Evolutionary conservation across 2,113 vertebrate species (phyloP).

Genomic region (Carettochelys insculpta): DNA sequence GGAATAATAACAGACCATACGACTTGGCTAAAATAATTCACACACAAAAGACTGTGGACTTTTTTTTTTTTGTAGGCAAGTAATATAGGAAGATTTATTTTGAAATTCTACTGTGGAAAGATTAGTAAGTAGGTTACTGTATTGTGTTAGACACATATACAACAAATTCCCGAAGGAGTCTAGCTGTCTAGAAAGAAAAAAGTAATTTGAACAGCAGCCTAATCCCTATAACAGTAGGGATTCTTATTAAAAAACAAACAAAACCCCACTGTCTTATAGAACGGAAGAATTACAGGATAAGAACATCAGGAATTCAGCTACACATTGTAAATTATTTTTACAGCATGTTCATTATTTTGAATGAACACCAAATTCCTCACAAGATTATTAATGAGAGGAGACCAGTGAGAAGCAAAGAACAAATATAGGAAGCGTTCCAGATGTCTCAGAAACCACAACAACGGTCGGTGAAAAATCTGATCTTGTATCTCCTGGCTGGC

Average conservation of each 20-base stretch:
- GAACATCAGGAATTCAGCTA: background rate
- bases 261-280: background rate
- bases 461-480: background rate
- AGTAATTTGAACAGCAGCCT: background rate
- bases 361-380: background rate
- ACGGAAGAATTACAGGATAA: background rate
- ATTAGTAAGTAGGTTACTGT: background rate
- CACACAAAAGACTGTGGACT: background rate
- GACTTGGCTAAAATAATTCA: background rate
- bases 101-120: background rate
- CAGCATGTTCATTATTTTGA: background rate
- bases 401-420: background rate
- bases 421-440: background rate
- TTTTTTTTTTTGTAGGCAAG: background rate
- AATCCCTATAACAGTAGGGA: background rate
- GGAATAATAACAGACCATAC: background rate
- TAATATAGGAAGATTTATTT: conserved; percentile 15
- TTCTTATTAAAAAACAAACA: background rate
- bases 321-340: background rate
- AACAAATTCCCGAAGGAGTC: background rate
- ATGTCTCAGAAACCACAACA: background rate
- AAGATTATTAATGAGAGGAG: background rate
- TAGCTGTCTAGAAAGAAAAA: background rate
- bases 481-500: background rate
- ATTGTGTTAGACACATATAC: background rate